Conservation (phyloP, 92 coral and sea anemone species). For the Epizoanthus stellaris region DNA sequence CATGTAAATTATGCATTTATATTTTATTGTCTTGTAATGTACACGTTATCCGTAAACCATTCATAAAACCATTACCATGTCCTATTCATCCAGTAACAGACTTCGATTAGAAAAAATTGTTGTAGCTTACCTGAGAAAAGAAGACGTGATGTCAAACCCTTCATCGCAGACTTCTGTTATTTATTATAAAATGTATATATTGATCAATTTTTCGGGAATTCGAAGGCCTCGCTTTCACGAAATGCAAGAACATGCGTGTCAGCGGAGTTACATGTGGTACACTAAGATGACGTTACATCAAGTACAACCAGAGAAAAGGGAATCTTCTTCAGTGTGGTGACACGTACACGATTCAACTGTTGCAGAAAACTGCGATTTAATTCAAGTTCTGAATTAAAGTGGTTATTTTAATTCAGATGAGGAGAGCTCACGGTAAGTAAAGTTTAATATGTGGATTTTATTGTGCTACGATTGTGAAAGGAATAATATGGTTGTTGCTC, state of each 20-base stretch:
- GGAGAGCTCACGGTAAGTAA: slow-evolving; percentile 46
- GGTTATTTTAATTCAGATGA: slow-evolving; percentile 16
- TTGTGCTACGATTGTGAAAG: background rate
- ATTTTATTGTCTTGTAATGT: too few species aligned
- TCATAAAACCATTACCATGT: too few species aligned
- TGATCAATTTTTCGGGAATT: background rate
- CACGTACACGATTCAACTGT: slow-evolving; percentile 25
- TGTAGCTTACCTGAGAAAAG: slow-evolving; percentile 29
- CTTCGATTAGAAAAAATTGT: background rate
- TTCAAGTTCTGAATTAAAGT: background rate
- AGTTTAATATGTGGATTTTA: background rate
- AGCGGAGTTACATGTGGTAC: slow-evolving; percentile 17
- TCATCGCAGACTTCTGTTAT: slow-evolving; percentile 10
- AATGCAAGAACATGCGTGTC: background rate
- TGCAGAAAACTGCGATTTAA: slow-evolving; percentile 5
- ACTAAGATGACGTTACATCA: background rate
- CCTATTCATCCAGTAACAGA: background rate
- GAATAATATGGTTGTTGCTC: background rate
- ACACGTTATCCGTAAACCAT: too few species aligned
- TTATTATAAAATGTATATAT: too few species aligned
- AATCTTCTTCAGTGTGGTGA: slow-evolving; percentile 18
- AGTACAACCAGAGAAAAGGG: background rate
- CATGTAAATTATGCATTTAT: too few species aligned
- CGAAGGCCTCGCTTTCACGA: background rate
- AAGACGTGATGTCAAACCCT: background rate